These are phyloP conservation scores for Drosophila insularis DNA, from an alignment of 1,140 invertebrate species.

Conservation along the genomic window DNA sequence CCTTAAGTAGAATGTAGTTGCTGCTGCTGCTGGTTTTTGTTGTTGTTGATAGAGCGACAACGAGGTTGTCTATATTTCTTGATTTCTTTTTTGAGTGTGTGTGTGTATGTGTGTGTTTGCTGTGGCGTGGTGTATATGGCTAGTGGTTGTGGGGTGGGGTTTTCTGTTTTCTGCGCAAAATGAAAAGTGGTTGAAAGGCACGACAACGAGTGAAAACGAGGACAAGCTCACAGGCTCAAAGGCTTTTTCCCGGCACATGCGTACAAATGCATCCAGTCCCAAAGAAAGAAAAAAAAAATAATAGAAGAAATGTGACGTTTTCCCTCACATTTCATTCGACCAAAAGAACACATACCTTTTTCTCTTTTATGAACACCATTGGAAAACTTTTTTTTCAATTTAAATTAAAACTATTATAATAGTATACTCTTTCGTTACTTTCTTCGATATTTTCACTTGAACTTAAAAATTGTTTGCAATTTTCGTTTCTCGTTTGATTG, in stretches of 20 bases:
- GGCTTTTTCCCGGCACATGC: conserved; percentile 60
- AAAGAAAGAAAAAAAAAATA: no score
- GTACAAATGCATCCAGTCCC: conserved; percentile 31
- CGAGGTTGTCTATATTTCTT: conserved; percentile 36
- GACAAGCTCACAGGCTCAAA: conserved; percentile 55
- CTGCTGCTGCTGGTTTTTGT: conserved; percentile 15
- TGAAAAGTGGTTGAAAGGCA: conserved; percentile 78
- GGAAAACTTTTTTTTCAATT: neutral
- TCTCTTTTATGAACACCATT: neutral
- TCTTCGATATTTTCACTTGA: conserved; percentile 13
- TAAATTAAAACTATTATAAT: neutral
- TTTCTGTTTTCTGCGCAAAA: conserved; percentile 64
- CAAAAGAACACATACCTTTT: conserved; percentile 1
- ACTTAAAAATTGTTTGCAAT: conserved; percentile 8
- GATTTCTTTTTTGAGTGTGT: conserved; percentile 24
- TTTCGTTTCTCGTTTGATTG: conserved; percentile 1
- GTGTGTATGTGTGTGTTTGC: conserved; percentile 8
- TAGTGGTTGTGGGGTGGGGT: conserved; percentile 16
- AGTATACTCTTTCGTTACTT: neutral
- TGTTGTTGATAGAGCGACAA: conserved; percentile 61
- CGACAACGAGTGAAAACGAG: conserved; percentile 64
- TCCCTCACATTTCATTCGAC: neutral
- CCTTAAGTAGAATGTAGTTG: conserved; percentile 18
- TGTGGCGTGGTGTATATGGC: conserved; percentile 11
- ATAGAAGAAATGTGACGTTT: neutral